A percentile compares a stretch with the other conserved stretches of the same genome.
phyloP scores from a whole-genome alignment of 2,113 vertebrate species.

The Stegastes partitus region DNA sequence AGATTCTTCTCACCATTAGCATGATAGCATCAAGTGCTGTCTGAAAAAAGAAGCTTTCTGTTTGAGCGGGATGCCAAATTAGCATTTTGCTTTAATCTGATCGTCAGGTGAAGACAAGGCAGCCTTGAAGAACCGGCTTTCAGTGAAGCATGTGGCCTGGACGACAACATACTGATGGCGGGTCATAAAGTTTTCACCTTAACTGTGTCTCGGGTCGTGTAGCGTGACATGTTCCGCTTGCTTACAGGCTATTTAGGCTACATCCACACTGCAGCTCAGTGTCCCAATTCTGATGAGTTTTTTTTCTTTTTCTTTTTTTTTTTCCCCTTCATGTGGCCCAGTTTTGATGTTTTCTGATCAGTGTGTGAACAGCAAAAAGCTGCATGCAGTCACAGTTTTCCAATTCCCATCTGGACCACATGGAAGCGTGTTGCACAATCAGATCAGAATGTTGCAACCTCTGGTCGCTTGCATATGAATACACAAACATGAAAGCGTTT shows the following conservation, averaged over 20 bases:
- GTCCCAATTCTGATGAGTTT: slow-evolving; percentile 51
- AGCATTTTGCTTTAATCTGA: slow-evolving; percentile 51
- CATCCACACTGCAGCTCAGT: slow-evolving; percentile 5
- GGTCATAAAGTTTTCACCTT: not conserved
- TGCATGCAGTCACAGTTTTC: slow-evolving; percentile 7
- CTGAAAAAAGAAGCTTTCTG: slow-evolving; percentile 33
- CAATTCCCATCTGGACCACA: slow-evolving; percentile 18
- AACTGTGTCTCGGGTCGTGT: slow-evolving; percentile 2
- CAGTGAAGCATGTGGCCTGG: not conserved
- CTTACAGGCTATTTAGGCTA: slow-evolving; percentile 25
- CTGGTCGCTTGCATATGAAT: not conserved
- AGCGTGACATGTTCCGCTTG: not conserved
- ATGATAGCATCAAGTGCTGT: slow-evolving; percentile 48
- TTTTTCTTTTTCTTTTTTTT: no score
- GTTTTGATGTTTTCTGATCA: slow-evolving; percentile 58
- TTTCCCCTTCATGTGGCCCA: slow-evolving; percentile 37
- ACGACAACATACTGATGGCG: not conserved
- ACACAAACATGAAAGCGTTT: not conserved
- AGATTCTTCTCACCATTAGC: slow-evolving; percentile 21
- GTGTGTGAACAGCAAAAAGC: slow-evolving; percentile 28
- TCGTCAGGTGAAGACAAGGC: slow-evolving; percentile 22
- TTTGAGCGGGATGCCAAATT: slow-evolving; percentile 47
- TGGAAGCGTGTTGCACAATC: not conserved
- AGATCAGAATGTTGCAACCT: slow-evolving; percentile 2
- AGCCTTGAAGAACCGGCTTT: not conserved